Conservation (phyloP, 2,113 vertebrate species). For the Pyxicephalus adspersus region DNA sequence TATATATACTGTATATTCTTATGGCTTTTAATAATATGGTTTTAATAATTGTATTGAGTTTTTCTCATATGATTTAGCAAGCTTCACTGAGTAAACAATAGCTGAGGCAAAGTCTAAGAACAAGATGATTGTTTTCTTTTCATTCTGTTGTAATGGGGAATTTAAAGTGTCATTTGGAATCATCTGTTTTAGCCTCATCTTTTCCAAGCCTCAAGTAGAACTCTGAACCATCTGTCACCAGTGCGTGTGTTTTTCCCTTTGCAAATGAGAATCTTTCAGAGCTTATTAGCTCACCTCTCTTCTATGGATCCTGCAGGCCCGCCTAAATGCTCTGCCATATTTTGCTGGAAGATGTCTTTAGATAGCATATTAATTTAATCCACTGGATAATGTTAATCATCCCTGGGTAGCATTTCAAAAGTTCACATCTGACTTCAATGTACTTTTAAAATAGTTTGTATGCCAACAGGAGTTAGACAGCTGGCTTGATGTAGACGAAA, state of each 20-base stretch:
- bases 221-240: slow-evolving; percentile 47
- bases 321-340: slow-evolving; percentile 26
- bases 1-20: too few species aligned
- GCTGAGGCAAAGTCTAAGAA: background rate
- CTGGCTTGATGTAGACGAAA: slow-evolving; percentile 35
- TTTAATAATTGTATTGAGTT: too few species aligned
- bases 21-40: too few species aligned
- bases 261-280: slow-evolving; percentile 48
- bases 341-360: slow-evolving; percentile 38
- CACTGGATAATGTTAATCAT: slow-evolving; percentile 46
- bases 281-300: slow-evolving; percentile 51
- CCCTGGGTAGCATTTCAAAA: slow-evolving; percentile 38
- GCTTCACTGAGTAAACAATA: slow-evolving; percentile 50
- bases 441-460: slow-evolving; percentile 43
- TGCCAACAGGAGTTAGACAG: slow-evolving; percentile 35
- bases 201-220: slow-evolving; percentile 48
- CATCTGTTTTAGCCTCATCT: slow-evolving; percentile 32
- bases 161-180: slow-evolving; percentile 49
- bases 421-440: slow-evolving; percentile 48
- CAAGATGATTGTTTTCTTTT: background rate
- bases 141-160: slow-evolving; percentile 6
- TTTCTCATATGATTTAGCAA: background rate
- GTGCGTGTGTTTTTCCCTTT: slow-evolving; percentile 49
- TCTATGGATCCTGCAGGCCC: slow-evolving; percentile 35
- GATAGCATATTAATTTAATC: slow-evolving; percentile 45